A percentile compares a stretch with the other conserved stretches of the same genome.
phyloP scores from a whole-genome alignment of 64 coral and sea anemone species.

The Astreopora myriophthalma region DNA sequence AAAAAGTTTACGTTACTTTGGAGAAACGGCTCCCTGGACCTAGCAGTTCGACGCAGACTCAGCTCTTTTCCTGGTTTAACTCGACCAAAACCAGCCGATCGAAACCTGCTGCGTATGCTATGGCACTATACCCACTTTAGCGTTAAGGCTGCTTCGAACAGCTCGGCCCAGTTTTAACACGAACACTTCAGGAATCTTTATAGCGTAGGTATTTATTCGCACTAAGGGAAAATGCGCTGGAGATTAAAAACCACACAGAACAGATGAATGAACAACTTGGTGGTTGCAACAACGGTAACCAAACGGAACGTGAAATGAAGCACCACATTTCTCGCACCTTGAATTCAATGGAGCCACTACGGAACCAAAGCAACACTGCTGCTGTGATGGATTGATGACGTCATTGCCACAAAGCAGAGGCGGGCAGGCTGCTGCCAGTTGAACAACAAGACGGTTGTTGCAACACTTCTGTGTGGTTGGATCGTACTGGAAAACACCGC shows the following conservation, averaged over 20 bases:
- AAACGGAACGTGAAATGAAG: not conserved
- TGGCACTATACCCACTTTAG: too few relatives aligned
- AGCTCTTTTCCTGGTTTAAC: too few relatives aligned
- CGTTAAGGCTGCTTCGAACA: too few relatives aligned
- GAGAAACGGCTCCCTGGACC: too few relatives aligned
- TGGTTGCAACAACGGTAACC: not conserved
- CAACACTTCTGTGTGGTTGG: conserved; percentile 20
- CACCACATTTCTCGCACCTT: not conserved
- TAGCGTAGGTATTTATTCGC: not conserved
- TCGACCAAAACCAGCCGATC: too few relatives aligned
- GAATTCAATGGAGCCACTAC: not conserved
- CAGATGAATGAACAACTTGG: not conserved
- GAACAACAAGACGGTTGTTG: not conserved
- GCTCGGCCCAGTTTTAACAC: not conserved
- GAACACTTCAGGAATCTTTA: too few relatives aligned
- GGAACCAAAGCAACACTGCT: not conserved
- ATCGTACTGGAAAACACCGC: not conserved
- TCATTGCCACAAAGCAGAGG: not conserved
- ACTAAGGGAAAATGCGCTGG: not conserved
- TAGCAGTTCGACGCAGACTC: too few relatives aligned
- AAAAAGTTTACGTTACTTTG: too few relatives aligned
- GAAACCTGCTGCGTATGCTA: too few relatives aligned
- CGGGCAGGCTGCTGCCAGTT: not conserved
- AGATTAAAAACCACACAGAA: not conserved
- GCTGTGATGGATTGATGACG: not conserved